Evolutionary conservation across 1,140 invertebrate species (phyloP).

Genomic region (Apis dorsata): DNA sequence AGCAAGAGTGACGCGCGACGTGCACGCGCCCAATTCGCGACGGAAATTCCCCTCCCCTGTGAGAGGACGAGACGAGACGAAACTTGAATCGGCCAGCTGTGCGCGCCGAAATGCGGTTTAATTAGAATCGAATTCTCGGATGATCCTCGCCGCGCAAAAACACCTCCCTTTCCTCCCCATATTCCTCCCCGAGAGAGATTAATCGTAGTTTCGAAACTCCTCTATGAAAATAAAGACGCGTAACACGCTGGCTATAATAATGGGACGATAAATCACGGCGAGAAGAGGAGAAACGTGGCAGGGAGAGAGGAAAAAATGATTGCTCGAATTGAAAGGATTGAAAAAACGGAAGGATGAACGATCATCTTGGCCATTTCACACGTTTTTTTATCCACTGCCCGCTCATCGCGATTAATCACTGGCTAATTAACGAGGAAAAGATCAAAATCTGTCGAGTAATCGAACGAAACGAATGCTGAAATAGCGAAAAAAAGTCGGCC

Average conservation of each 20-base stretch:
- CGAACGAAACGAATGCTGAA: no score
- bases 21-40: not conserved
- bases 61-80: not conserved
- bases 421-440: slow-evolving; percentile 70
- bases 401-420: slow-evolving; percentile 71
- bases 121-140: slow-evolving; percentile 28
- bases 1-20: not conserved
- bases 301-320: not conserved
- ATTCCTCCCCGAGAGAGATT: not conserved
- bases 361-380: slow-evolving; percentile 36
- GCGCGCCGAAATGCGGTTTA: not conserved
- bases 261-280: not conserved
- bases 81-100: not conserved
- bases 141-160: not conserved
- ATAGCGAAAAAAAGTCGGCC: no score
- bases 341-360: slow-evolving; percentile 32
- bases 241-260: not conserved
- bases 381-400: slow-evolving; percentile 64
- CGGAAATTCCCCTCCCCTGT: not conserved
- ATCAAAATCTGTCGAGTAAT: no score
- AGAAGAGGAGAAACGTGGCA: not conserved
- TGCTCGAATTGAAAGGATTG: not conserved
- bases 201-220: not conserved
- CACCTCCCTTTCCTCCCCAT: no score
- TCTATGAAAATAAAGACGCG: slow-evolving; percentile 36